Conservation (phyloP, 2,888 invertebrate species). For the Quadriops clusia region DNA sequence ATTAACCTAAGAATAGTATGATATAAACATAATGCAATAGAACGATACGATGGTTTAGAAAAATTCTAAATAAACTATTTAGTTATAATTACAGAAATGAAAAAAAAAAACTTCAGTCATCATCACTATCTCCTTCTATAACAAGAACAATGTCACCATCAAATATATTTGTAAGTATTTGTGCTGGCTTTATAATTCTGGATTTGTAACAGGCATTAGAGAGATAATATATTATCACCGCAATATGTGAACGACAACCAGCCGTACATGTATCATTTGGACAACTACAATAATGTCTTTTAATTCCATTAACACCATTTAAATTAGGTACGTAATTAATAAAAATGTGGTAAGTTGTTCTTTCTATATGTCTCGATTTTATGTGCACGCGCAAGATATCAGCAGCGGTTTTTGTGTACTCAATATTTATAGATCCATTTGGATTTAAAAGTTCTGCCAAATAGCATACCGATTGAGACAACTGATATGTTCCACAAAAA, state of each 20-base stretch:
- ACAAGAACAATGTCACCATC: too few species aligned
- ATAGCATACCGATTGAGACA: conserved; percentile 4
- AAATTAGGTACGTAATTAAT: conserved; percentile 7
- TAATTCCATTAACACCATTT: too few species aligned
- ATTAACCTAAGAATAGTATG: too few species aligned
- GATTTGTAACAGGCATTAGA: not conserved
- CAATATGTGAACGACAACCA: conserved; percentile 8
- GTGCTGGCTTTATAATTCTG: not conserved
- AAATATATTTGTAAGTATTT: conserved; percentile 3
- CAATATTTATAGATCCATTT: not conserved
- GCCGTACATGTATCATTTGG: conserved; percentile 1
- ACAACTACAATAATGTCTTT: too few species aligned
- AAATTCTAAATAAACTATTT: too few species aligned
- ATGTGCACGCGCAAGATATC: conserved; percentile 1
- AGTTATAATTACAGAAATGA: too few species aligned
- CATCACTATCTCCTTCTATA: too few species aligned
- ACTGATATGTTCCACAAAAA: conserved; percentile 1
- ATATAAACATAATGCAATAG: too few species aligned
- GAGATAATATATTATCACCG: conserved; percentile 4
- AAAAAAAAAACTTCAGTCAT: too few species aligned
- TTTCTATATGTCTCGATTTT: conserved; percentile 5
- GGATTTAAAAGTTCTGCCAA: conserved; percentile 2
- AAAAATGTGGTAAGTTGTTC: conserved; percentile 2
- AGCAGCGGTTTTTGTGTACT: not conserved
- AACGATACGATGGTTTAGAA: too few species aligned